Conservation (phyloP, 1,140 invertebrate genomes). For the Leptopilina boulardi region DNA sequence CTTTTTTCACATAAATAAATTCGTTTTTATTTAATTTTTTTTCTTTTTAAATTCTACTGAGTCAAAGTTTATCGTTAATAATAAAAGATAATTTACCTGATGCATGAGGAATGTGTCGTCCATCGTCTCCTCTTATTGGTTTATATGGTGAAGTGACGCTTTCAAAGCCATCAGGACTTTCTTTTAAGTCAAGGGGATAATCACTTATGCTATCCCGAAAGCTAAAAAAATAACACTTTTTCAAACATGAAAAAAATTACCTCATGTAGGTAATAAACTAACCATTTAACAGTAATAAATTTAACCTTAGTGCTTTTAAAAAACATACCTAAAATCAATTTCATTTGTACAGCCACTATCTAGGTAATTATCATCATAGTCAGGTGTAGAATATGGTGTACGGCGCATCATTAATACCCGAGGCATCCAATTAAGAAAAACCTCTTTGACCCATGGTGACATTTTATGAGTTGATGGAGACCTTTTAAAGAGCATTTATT, state of each 20-base stretch:
- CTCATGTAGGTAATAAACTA: too few species aligned
- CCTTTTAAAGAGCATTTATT: conserved; percentile 74
- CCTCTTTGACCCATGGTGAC: conserved; percentile 90
- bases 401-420: conserved; percentile 91
- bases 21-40: too few species aligned
- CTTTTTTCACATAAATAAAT: conserved; percentile 35
- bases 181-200: conserved; percentile 78
- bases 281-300: too few species aligned
- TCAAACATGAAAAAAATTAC: not conserved
- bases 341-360: conserved; percentile 87
- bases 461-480: conserved; percentile 98
- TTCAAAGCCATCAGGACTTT: conserved; percentile 77
- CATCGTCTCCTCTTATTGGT: conserved; percentile 79
- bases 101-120: conserved; percentile 76
- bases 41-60: too few species aligned
- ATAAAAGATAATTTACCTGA: conserved; percentile 73
- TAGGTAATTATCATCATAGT: conserved; percentile 86
- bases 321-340: conserved; percentile 84
- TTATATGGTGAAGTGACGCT: conserved; percentile 80
- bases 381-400: conserved; percentile 88
- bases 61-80: too few species aligned
- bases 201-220: conserved; percentile 77
- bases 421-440: conserved; percentile 94
- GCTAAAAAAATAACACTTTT: conserved; percentile 47
- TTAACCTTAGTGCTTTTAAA: too few species aligned